Evolutionary conservation across 2,888 invertebrate genomes (phyloP).

Genomic region (Rhogogaster chlorosoma): DNA sequence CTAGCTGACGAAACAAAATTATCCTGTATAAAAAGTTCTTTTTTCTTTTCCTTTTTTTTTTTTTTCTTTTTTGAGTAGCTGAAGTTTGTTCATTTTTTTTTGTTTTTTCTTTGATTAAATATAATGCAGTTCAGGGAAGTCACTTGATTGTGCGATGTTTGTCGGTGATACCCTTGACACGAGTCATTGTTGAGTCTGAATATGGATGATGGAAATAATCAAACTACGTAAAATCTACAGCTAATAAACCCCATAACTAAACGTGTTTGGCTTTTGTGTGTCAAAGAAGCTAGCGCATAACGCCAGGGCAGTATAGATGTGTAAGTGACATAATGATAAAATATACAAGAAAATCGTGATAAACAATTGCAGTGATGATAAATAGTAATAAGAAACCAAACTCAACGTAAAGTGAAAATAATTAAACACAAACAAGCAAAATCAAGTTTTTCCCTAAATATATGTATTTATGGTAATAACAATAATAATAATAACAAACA

Average conservation of each 20-base stretch:
- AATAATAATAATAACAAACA: constrained; percentile 49
- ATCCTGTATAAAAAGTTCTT: constrained; percentile 57
- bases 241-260: constrained; percentile 15
- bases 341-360: constrained; percentile 1
- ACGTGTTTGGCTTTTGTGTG: constrained; percentile 14
- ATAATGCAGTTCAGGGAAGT: constrained; percentile 57
- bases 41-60: constrained; percentile 27
- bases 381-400: constrained; percentile 52
- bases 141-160: constrained; percentile 67
- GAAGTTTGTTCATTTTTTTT: constrained; percentile 48
- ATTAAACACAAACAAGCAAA: constrained; percentile 72
- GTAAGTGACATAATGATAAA: constrained; percentile 34
- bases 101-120: constrained; percentile 11
- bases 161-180: constrained; percentile 51
- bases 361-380: constrained; percentile 51
- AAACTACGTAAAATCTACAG: background rate
- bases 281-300: constrained; percentile 24
- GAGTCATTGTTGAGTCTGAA: constrained; percentile 46
- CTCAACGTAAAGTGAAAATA: constrained; percentile 52
- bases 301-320: constrained; percentile 7
- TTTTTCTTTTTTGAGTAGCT: constrained; percentile 32
- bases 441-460: constrained; percentile 72
- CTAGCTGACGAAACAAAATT: constrained; percentile 65
- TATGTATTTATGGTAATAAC: constrained; percentile 42
- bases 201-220: constrained; percentile 29